phyloP scores from a whole-genome alignment of 2,888 invertebrate genomes.

The Eustalomyia histrio region DNA sequence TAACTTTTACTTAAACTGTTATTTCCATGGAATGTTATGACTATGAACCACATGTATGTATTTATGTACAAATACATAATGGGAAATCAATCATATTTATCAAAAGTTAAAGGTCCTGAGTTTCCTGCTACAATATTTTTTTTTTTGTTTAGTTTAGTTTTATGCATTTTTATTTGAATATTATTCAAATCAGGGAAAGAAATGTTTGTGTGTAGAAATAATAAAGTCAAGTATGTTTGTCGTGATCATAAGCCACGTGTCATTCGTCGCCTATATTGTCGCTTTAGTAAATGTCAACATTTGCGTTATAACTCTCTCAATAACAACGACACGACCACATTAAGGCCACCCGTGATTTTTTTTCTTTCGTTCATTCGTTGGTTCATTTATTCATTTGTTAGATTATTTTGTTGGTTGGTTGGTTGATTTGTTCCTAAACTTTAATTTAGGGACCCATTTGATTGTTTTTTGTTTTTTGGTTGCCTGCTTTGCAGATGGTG shows the following conservation, averaged over 20 bases:
- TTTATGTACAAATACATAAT: too few species aligned
- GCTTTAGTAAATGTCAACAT: constrained; percentile 57
- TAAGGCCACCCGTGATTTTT: constrained; percentile 60
- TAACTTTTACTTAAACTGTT: too few species aligned
- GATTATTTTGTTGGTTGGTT: constrained; percentile 11
- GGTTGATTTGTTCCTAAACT: constrained; percentile 19
- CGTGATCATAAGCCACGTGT: constrained; percentile 66
- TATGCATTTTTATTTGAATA: constrained; percentile 15
- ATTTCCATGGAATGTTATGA: too few species aligned
- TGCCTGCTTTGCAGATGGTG: constrained; percentile 57
- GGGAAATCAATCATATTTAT: constrained; percentile 57
- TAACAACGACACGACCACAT: constrained; percentile 42
- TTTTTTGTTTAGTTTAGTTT: constrained; percentile 26
- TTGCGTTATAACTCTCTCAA: constrained; percentile 59
- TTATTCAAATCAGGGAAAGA: constrained; percentile 40
- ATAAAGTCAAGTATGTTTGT: constrained; percentile 28
- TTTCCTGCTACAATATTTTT: constrained; percentile 51
- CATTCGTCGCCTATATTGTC: constrained; percentile 63
- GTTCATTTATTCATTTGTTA: not conserved
- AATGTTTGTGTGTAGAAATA: constrained; percentile 17
- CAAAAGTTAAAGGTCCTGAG: constrained; percentile 54
- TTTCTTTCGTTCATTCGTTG: too few species aligned
- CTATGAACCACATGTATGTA: too few species aligned
- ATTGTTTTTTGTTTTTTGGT: constrained; percentile 12
- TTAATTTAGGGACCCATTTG: constrained; percentile 55